Conservation (phyloP, 2,797 vertebrate species). For the Molossus molossus region DNA sequence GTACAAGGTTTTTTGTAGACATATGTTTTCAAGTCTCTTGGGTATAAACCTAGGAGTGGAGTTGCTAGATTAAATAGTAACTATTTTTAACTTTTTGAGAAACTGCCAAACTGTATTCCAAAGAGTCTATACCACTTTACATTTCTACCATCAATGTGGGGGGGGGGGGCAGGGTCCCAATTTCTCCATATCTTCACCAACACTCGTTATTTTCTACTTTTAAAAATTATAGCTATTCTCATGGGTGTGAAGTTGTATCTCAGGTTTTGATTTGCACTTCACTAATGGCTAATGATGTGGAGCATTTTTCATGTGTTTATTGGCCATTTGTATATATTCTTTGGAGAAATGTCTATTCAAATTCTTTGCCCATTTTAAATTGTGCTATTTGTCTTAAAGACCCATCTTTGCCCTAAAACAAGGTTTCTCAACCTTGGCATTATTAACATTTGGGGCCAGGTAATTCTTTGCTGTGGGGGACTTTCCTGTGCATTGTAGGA, state of each 20-base stretch:
- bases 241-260: not conserved
- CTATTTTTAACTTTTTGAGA: conserved; percentile 42
- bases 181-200: conserved; percentile 8
- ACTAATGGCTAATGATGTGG: not conserved
- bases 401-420: conserved; percentile 13
- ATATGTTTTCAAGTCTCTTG: not conserved
- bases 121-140: not conserved
- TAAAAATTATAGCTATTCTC: not conserved
- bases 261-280: conserved; percentile 40
- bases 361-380: conserved; percentile 59
- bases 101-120: conserved; percentile 27
- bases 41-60: not conserved
- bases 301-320: not conserved
- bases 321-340: conserved; percentile 40
- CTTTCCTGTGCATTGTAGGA: not conserved
- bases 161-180: not conserved
- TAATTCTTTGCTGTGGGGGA: not conserved
- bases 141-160: not conserved
- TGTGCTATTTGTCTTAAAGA: conserved; percentile 23
- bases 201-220: conserved; percentile 52
- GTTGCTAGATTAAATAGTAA: conserved; percentile 17
- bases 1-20: not conserved
- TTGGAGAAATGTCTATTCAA: conserved; percentile 46
- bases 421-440: conserved; percentile 12
- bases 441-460: not conserved